These are phyloP conservation scores for Pentalonia nigronervosa DNA, from an alignment of 1,140 invertebrate genomes.

Conservation along the genomic window DNA sequence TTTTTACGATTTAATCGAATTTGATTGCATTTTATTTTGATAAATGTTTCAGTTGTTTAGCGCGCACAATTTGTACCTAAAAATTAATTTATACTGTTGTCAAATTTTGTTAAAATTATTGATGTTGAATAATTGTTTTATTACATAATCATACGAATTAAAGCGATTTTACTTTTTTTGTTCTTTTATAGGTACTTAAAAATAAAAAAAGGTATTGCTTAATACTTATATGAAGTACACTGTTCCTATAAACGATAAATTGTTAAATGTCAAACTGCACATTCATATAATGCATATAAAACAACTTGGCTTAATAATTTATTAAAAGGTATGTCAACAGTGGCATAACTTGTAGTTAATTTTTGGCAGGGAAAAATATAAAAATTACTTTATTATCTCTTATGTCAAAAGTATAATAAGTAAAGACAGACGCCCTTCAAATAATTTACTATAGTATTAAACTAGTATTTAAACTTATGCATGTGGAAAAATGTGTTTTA, in stretches of 20 bases:
- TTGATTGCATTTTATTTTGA: neutral
- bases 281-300: too few species aligned
- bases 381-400: too few species aligned
- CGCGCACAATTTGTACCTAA: constrained; percentile 36
- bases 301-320: too few species aligned
- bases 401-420: too few species aligned
- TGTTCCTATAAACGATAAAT: neutral
- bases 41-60: constrained; percentile 29
- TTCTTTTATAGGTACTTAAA: neutral
- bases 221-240: neutral
- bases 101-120: constrained; percentile 49
- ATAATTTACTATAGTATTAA: too few species aligned
- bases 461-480: too few species aligned
- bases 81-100: constrained; percentile 51
- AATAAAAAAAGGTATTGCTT: neutral
- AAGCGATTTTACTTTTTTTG: neutral
- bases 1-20: neutral
- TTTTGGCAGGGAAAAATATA: too few species aligned
- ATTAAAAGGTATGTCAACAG: too few species aligned
- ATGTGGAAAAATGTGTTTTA: too few species aligned
- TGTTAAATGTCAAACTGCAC: too few species aligned
- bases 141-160: constrained; percentile 37
- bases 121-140: constrained; percentile 54
- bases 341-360: too few species aligned
- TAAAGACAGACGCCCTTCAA: too few species aligned